Evolutionary conservation across 2,797 vertebrate genomes (phyloP), one percentile per base, ranked within the genome.

Genomic region (Sciaenops ocellatus): DNA sequence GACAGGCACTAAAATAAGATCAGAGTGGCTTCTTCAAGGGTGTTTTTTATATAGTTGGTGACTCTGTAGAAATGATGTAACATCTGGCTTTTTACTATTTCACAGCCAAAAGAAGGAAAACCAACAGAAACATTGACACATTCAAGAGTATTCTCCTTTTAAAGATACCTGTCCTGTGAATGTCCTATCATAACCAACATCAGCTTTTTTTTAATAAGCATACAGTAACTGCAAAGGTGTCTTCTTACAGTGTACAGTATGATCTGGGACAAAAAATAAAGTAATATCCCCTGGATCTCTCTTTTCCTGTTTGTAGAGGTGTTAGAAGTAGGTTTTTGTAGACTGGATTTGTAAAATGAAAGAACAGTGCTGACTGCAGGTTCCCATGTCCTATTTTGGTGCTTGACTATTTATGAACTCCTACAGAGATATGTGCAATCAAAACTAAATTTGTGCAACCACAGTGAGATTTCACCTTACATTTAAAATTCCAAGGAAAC

Each of bases 311-410:
- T 67, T 63, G 65, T 67, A 26, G 59, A 69, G 8, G 54, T 52
- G 73, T 79, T 73, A 65, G 75, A 86, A 72, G 67, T 57, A 44
- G 54, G 50, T 70, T 84, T 89, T 66, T 59, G 56, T 73, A 66
- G 46, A 60, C 54, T 60, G 47, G 61, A 71, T 68, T 74, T 73
- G 52, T 71, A 66, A 75, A 80, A 85, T 71, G 61, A 84, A 82
- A 86, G 82, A 89, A 87, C 78, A 84, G 72, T 85, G 75, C 82
- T 84, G 84, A 90, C 83, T 84, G 79, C 80, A 84, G 73, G 55
- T 80, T 88, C 76, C 44, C n/a, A 8, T 71, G 83, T 77, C 71
- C 87, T 85, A 85, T 87, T 90, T 87, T 70, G 57, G 79, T 72
- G 56, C 79, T 73, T 24, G 28, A 79, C 88, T 90, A 85, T 89